Conservation (phyloP, 2,113 vertebrate genomes). For the Irena cyanogastra region DNA sequence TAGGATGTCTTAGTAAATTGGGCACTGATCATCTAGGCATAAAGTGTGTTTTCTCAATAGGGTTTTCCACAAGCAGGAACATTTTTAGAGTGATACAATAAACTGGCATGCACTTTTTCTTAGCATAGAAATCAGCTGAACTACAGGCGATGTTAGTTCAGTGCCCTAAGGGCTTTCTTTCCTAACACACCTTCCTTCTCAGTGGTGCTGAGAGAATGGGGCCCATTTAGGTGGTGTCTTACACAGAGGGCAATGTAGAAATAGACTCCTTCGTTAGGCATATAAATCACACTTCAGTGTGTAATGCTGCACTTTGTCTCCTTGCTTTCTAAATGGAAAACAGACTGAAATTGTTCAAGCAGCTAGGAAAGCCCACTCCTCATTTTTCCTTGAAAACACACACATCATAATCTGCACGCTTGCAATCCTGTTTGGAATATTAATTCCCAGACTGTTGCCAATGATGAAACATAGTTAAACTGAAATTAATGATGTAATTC, state of each 20-base stretch:
- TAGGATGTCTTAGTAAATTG: not conserved
- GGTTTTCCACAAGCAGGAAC: not conserved
- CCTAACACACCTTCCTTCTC: not conserved
- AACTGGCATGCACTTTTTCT: fast-evolving
- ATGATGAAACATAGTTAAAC: constrained; percentile 53
- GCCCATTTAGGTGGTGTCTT: not conserved
- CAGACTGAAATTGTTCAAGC: not conserved
- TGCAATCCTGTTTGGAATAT: not conserved
- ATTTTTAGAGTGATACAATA: not conserved
- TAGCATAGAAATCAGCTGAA: not conserved
- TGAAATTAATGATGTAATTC: constrained; percentile 63
- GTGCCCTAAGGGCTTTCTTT: not conserved
- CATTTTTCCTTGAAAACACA: not conserved
- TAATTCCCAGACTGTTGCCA: constrained; percentile 43
- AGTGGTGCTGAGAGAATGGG: not conserved
- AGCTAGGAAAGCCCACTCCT: not conserved
- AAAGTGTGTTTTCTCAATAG: not conserved
- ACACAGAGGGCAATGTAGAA: not conserved
- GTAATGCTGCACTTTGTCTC: not conserved
- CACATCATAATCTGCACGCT: fast-evolving
- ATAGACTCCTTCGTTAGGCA: fast-evolving
- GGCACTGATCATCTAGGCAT: not conserved
- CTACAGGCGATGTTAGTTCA: not conserved
- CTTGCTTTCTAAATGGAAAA: not conserved
- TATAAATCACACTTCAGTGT: not conserved